phyloP scores from a whole-genome alignment of 2,797 vertebrate genomes.

The Helostoma temminkii region DNA sequence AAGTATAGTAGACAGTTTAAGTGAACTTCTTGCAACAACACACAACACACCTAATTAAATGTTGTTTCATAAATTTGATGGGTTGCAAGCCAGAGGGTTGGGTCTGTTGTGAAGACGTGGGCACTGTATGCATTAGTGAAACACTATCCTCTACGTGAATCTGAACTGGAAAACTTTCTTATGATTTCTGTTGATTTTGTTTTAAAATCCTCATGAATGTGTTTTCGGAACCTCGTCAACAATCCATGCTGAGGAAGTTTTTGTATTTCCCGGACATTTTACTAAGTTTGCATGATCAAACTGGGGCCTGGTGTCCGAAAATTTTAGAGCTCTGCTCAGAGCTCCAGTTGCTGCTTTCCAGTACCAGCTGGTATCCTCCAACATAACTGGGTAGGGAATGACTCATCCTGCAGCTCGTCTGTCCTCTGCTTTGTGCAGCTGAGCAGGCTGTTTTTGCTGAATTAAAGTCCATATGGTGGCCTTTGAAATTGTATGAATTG shows the following conservation, averaged over 20 bases:
- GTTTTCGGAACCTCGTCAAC: constrained; percentile 62
- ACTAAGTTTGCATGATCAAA: constrained; percentile 75
- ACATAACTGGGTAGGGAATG: constrained; percentile 48
- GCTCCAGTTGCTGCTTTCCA: constrained; percentile 70
- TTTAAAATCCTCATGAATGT: constrained; percentile 65
- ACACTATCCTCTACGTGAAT: constrained; percentile 38
- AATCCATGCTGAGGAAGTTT: constrained; percentile 46
- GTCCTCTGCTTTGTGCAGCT: constrained; percentile 46
- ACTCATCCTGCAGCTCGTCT: constrained; percentile 45
- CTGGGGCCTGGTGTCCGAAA: constrained; percentile 49
- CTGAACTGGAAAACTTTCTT: constrained; percentile 55
- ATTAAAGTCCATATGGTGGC: constrained; percentile 70
- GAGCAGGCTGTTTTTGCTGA: constrained; percentile 49
- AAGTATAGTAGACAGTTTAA: constrained; percentile 31
- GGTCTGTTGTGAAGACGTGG: constrained; percentile 40
- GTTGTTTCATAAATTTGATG: constrained; percentile 45
- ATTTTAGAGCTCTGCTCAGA: constrained; percentile 47
- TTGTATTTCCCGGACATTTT: constrained; percentile 51
- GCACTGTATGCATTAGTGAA: constrained; percentile 42
- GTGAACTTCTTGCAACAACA: constrained; percentile 25
- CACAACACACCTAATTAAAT: constrained; percentile 21
- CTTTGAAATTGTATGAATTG: constrained; percentile 60
- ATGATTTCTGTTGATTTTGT: constrained; percentile 23
- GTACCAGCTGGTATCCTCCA: constrained; percentile 60
- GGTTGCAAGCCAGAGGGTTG: constrained; percentile 49